A percentile compares a stretch with the other conserved stretches of the same genome.
Evolutionary conservation across 2,888 invertebrate species (phyloP).

Genomic region (Steinernema hermaphroditum): DNA sequence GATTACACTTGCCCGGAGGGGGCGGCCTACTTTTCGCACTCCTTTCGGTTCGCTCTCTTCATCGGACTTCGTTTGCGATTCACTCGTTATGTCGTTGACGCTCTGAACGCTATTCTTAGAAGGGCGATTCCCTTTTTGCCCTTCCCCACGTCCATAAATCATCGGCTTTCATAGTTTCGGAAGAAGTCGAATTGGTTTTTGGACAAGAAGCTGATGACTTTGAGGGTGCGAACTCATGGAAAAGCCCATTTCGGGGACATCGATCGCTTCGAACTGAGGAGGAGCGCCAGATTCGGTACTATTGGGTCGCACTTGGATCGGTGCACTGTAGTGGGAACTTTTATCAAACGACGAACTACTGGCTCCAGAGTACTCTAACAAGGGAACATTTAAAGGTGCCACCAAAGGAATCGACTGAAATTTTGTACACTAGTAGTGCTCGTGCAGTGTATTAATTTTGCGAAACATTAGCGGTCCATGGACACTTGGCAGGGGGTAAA

Average conservation of each 20-base stretch:
- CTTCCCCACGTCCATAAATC: constrained; percentile 2
- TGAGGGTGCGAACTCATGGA: neutral
- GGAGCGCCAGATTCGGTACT: too few species aligned
- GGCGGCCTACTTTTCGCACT: constrained; percentile 50
- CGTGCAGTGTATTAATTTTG: too few species aligned
- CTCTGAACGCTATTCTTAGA: constrained; percentile 38
- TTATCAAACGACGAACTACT: too few species aligned
- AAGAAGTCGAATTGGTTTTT: constrained; percentile 22
- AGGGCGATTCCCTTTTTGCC: neutral
- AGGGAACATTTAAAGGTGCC: too few species aligned
- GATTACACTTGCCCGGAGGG: neutral
- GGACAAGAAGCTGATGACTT: neutral
- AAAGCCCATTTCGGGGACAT: neutral
- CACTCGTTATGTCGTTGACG: constrained; percentile 52
- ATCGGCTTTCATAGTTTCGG: neutral
- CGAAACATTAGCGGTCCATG: too few species aligned
- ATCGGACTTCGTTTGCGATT: constrained; percentile 52
- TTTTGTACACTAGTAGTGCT: too few species aligned
- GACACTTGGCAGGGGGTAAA: too few species aligned
- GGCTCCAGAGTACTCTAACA: too few species aligned
- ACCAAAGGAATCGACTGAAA: too few species aligned
- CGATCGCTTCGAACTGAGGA: too few species aligned
- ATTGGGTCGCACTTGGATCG: too few species aligned
- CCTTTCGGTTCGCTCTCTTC: constrained; percentile 52
- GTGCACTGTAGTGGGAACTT: too few species aligned